Base-by-base conservation (phyloP, 2,113 vertebrate species). In the Psittacula cyanocephala region DNA sequence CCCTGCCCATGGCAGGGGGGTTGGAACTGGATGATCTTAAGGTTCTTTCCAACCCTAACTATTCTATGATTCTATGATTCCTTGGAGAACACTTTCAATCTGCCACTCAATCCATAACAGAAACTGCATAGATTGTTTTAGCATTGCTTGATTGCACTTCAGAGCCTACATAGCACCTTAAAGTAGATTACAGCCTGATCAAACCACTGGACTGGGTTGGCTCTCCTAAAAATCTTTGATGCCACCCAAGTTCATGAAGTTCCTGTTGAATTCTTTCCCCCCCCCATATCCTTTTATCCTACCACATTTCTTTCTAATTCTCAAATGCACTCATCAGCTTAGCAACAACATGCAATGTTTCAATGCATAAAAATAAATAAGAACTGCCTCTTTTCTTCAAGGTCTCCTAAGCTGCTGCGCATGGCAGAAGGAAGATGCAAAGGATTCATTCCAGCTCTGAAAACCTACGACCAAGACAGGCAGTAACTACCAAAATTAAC, bases 261-360 rank as follows among this genome's bases (percentile, higher is more conserved):
- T 65, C 18, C 33, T 74, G 67, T n/a, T n/a, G 55, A n/a, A 57
- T n/a, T n/a, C 52, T 31, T 5, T 7, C 18, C 29, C 53, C 9
- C 15, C 7, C 25, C 4, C 0, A 31, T 1, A 14, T 9, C 9
- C 43, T 28, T 39, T 29, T 18, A 77, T 24, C n/a, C 28, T 6
- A 27, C 37, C 69, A 11, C 53, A 71, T 37, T 72, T 57, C 29
- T 33, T 84, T 25, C 47, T 43, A 35, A 49, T 64, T 52, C 52
- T 93, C 57, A 87, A 69, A 71, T 4, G 44, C 23, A 13, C 17
- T 49, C 53, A 63, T 49, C 71, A 81, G 64, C 50, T 70, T 46
- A 79, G 81, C 65, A 96, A 76, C 68, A 55, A 29, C 29, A 55
- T 3, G 22, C 14, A 57, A 14, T 1, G 8, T 23, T 93, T 60